These are phyloP conservation scores for Eupithecia pulchellata DNA, from an alignment of 2,888 invertebrate genomes.

Conservation along the genomic window DNA sequence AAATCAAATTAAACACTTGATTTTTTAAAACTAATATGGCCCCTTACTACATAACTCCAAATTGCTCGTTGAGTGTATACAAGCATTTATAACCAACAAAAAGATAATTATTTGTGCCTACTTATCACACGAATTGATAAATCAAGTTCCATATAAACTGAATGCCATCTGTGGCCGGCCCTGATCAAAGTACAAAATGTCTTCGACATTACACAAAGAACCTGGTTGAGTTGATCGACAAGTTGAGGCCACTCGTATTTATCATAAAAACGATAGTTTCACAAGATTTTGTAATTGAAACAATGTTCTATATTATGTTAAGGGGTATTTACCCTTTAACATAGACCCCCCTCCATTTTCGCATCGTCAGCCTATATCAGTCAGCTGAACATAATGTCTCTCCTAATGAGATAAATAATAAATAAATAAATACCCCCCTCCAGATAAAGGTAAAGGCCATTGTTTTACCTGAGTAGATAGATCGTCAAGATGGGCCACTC, in stretches of 20 bases:
- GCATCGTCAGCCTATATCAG: too few species aligned
- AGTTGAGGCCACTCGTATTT: background rate
- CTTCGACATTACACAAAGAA: background rate
- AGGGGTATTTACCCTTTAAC: too few species aligned
- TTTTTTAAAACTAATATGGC: too few species aligned
- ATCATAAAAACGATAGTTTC: background rate
- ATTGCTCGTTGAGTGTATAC: background rate
- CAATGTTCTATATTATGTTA: background rate
- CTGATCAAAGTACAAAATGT: constrained; percentile 25
- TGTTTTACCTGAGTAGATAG: too few species aligned
- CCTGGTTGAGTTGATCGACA: background rate
- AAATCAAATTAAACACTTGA: too few species aligned
- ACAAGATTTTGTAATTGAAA: background rate
- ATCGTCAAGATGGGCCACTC: too few species aligned
- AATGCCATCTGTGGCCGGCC: constrained; percentile 18
- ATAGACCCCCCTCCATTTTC: too few species aligned
- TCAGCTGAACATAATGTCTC: too few species aligned
- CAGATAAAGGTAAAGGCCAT: too few species aligned
- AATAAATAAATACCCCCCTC: too few species aligned
- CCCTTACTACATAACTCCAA: background rate
- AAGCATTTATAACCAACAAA: background rate
- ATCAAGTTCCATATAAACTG: background rate
- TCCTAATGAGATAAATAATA: too few species aligned
- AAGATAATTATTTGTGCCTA: background rate
- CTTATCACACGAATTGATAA: background rate